These are phyloP conservation scores for Hyalella azteca DNA, from an alignment of 2,888 invertebrate genomes.

Conservation along the genomic window DNA sequence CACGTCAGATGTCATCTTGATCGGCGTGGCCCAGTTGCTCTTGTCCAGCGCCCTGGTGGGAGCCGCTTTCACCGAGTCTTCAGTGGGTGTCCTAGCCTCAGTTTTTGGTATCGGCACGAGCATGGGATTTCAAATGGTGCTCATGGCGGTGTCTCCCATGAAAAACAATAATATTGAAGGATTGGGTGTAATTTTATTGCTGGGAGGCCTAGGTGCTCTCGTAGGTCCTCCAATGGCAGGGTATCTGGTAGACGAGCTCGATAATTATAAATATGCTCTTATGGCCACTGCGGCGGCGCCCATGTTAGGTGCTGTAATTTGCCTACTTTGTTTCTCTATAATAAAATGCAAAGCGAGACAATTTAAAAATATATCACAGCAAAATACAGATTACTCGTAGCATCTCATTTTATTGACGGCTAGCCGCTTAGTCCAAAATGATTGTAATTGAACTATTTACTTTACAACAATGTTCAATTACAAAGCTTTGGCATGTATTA, in stretches of 20 bases:
- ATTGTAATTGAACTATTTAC: too few species aligned
- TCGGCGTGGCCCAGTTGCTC: slow-evolving; percentile 51
- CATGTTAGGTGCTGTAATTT: slow-evolving; percentile 38
- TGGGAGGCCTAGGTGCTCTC: slow-evolving; percentile 59
- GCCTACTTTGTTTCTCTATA: background rate
- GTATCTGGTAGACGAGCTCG: slow-evolving; percentile 41
- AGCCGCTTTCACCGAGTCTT: slow-evolving; percentile 43
- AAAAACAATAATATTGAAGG: slow-evolving; percentile 53
- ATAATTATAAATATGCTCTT: slow-evolving; percentile 39
- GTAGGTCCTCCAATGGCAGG: slow-evolving; percentile 60
- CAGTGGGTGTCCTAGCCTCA: slow-evolving; percentile 48
- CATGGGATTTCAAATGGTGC: slow-evolving; percentile 59
- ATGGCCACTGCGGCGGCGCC: slow-evolving; percentile 40
- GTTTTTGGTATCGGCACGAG: slow-evolving; percentile 57
- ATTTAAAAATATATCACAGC: too few species aligned
- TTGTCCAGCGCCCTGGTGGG: slow-evolving; percentile 48
- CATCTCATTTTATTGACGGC: too few species aligned
- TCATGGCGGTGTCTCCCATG: slow-evolving; percentile 59
- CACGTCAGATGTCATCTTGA: slow-evolving; percentile 41
- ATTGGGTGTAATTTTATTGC: slow-evolving; percentile 59
- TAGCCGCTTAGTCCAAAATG: too few species aligned
- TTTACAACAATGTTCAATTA: too few species aligned
- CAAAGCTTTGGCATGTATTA: too few species aligned
- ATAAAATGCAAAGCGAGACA: background rate
- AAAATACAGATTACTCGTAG: too few species aligned